Base-by-base conservation (phyloP, 2,113 vertebrate species). In the Campylomormyrus numenius region DNA sequence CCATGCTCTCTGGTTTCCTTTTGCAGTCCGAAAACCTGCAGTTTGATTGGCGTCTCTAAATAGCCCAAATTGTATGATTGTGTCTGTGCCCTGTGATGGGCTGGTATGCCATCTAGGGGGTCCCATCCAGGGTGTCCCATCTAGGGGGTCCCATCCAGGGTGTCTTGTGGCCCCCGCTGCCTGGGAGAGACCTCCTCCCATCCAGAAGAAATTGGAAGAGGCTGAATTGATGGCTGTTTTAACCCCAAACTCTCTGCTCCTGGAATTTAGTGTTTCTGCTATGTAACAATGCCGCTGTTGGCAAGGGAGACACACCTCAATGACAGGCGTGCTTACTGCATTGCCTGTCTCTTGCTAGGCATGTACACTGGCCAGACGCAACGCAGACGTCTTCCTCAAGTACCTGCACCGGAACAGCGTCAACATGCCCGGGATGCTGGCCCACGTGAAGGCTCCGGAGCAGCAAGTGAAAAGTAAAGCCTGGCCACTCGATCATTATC, bases 351-450 rank as follows among this genome's bases (percentile, higher is more conserved):
- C 35, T 24, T 46, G 83, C 2, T 90, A 99, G 98, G 98, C 98
- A 0, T 99, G 98, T 92, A 99, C 98, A 0, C 94, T 99, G 91
- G 98, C 98, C 85, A 95, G 98, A 77, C 96, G 98, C 89, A 99
- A 99, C 6, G 98, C 98, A 0, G 98, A 99, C 7, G 98, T 99
- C 92, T 99, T 99, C 95, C 95, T 99, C 89, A 99, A 99, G 91
- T 99, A 99, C 94, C 96, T 99, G 94, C 98, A 99, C 95, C 97
- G 98, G 91, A 99, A 99, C 92, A 99, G 98, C 0, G 98, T 99
- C 88, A 99, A 97, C 95, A 99, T 99, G 98, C 98, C 98, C 0
- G 98, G 98, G 46, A 98, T 99, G 98, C 96, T 99, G 93, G 99
- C 98, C 0, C 98, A 99, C 49, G 97, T 98, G 93, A 99, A 99